Evolutionary conservation across 2,113 vertebrate species (phyloP), one percentile per base, ranked within the genome.

Genomic region (Henicopernis longicauda): DNA sequence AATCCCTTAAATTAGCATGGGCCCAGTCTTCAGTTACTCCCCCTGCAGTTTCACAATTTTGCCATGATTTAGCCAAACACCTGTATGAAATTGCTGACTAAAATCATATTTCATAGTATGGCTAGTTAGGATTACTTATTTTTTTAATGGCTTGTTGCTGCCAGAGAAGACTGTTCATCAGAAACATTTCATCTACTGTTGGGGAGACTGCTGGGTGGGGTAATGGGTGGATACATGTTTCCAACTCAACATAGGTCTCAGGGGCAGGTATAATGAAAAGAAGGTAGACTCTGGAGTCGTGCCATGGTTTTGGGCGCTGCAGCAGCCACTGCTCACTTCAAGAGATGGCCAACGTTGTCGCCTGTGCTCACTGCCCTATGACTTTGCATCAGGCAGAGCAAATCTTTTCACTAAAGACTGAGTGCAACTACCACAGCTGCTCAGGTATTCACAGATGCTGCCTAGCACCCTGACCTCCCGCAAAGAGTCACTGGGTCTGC

Each of bases 341-440:
- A n/a, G 29, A 45, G 27, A 16, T 13, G 13, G 13, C 50, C 44
- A 52, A 1, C 7, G 6, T 44, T 1, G 0, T 22, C 2, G 2
- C 32, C 62, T 32, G 6, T 36, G 42, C 14, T 61, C 34, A 3
- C 34, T 25, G n/a, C 22, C 54, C 14, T 36, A 13, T 13, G 32
- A 31, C 20, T 34, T 57, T 22, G 17, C 34, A 36, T 10, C 2
- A 2, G 45, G 16, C 23, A 81, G 27, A 40, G 36, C 5, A 31
- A 45, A 31, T 16, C 22, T n/a, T 62, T 36, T 38, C 4, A 2
- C 19, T 27, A 13, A 54, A 42, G 40, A 9, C 29, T 14, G n/a
- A n/a, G 58, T 7, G 20, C 45, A 83, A 16, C 12, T n/a, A 47
- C 49, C 31, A 10, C 40, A 50, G 61, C 31, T 42, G 13, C 38